phyloP scores from a whole-genome alignment of 2,113 vertebrate species.

The Marmota flaviventris region DNA sequence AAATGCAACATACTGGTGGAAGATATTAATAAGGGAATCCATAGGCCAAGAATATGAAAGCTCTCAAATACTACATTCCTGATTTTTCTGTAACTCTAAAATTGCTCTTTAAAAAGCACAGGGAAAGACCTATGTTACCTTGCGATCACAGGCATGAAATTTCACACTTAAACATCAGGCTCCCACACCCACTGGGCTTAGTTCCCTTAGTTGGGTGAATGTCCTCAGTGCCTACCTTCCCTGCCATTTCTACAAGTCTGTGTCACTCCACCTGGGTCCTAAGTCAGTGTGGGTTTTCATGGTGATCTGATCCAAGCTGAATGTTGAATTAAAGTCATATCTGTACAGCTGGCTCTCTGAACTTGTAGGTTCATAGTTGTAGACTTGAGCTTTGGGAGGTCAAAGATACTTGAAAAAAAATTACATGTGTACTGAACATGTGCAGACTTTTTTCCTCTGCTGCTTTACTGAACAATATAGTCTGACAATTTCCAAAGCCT shows the following conservation, averaged over 20 bases:
- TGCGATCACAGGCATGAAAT: background rate
- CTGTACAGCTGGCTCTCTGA: background rate
- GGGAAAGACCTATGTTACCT: background rate
- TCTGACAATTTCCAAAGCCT: background rate
- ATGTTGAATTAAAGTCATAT: background rate
- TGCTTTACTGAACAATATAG: background rate
- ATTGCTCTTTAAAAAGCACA: background rate
- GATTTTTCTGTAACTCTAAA: constrained; percentile 42
- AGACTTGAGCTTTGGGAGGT: background rate
- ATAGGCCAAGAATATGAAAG: background rate
- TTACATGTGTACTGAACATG: background rate
- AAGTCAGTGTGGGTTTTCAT: background rate
- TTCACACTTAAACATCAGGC: background rate
- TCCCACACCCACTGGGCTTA: background rate
- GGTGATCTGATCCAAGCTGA: background rate
- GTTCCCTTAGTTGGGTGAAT: background rate
- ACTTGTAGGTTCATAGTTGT: background rate
- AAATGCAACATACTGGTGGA: background rate
- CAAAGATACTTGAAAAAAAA: background rate
- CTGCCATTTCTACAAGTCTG: no score
- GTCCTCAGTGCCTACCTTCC: background rate
- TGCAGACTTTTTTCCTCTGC: background rate
- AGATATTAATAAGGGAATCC: background rate
- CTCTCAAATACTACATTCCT: background rate
- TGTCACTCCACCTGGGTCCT: background rate